Base-by-base conservation (phyloP, 2,888 invertebrate genomes). In the Neelides folsomi region DNA sequence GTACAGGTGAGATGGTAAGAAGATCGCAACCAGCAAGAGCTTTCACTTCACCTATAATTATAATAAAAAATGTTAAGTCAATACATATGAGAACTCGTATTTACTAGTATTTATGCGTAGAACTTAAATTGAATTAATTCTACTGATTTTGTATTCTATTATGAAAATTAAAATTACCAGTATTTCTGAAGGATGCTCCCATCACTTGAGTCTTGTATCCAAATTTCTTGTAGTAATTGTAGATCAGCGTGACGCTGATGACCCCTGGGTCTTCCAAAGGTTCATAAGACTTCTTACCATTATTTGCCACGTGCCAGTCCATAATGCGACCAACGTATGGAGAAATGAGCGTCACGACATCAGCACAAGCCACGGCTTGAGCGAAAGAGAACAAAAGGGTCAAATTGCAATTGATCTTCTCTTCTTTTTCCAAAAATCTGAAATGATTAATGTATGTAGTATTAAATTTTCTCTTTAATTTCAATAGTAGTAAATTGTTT, bases 121-220 rank as follows among this genome's bases (percentile, higher is more conserved):
- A n/a, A n/a, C n/a, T 27, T 3, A 27, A 27, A 27, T 27, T 27
- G 7, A 27, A 27, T 27, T 13, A 19, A 37, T 37, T 9, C 34
- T 35, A 19, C 27, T 7, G 7, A 27, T 27, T 36, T 19, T 18
- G 12, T 34, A 34, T 20, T 1, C 20, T 47, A n/a, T 7, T 2
- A 37, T 9, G 10, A 5, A 16, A 19, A 34, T 20, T 27, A 5
- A 27, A 27, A 4, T 10, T 8, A 76, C 82, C 92, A 10, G 80
- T 80, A 72, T 97, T 99, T 56, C 98, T 79, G 77, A 99, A 99
- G 0, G 98, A 98, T 2, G 98, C 98, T 8, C 97, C 98, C 98
- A 99, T 99, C 1, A 99, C 94, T 43, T 90, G 87, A 0, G 98
- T 95, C 71, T 89, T 86, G 73, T 97, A 93, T 8, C 82, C 90